Conservation (phyloP, 1,140 invertebrate genomes). For the Diabrotica virgifera region DNA sequence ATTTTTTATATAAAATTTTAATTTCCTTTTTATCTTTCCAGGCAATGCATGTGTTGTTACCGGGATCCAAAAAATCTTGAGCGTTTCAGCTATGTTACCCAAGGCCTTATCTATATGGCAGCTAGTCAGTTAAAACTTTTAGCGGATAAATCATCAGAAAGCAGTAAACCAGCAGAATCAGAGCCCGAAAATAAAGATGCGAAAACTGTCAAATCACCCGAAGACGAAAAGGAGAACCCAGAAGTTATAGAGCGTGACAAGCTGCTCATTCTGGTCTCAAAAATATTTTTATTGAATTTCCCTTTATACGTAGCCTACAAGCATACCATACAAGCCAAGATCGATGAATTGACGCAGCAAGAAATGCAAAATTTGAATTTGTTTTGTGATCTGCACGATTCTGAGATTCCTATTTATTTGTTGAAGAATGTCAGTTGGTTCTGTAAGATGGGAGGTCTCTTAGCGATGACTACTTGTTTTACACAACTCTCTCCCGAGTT, state of each 20-base stretch:
- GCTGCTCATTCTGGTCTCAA: slow-evolving; percentile 73
- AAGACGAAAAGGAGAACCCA: slow-evolving; percentile 37
- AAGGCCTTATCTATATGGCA: slow-evolving; percentile 72
- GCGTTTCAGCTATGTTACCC: slow-evolving; percentile 79
- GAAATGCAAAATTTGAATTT: slow-evolving; percentile 73
- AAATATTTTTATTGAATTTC: slow-evolving; percentile 84
- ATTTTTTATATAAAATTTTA: too few relatives aligned
- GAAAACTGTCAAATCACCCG: slow-evolving; percentile 23
- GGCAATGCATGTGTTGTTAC: slow-evolving; percentile 91
- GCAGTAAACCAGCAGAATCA: slow-evolving; percentile 30
- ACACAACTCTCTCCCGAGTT: slow-evolving; percentile 68
- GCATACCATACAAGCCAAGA: slow-evolving; percentile 70
- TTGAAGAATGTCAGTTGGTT: slow-evolving; percentile 87
- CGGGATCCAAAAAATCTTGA: slow-evolving; percentile 88
- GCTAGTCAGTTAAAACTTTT: slow-evolving; percentile 73
- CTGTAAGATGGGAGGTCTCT: slow-evolving; percentile 84
- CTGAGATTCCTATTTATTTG: slow-evolving; percentile 85
- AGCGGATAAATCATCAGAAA: slow-evolving; percentile 49
- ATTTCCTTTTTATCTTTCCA: slow-evolving; percentile 47
- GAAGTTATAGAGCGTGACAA: slow-evolving; percentile 68
- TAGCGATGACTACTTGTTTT: slow-evolving; percentile 81
- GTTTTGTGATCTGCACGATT: slow-evolving; percentile 89
- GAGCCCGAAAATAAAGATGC: slow-evolving; percentile 20
- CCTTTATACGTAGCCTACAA: slow-evolving; percentile 91
- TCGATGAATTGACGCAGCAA: slow-evolving; percentile 74